A percentile compares a stretch with the other conserved stretches of the same genome.
phyloP scores from a whole-genome alignment of 2,888 invertebrate genomes.

The Heliothis peltigera region DNA sequence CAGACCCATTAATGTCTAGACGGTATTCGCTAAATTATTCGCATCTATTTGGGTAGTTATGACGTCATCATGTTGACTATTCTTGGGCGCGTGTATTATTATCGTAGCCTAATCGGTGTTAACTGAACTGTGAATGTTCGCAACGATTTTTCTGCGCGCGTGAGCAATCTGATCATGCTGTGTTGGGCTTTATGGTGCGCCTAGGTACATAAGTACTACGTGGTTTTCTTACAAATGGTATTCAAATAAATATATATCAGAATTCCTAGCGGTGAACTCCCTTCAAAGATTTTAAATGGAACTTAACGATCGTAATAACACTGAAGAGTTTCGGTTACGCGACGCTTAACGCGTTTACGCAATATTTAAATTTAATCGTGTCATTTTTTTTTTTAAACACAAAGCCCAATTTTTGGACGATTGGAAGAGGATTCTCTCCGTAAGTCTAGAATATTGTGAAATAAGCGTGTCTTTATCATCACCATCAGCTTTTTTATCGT shows the following conservation, averaged over 20 bases:
- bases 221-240: slow-evolving; percentile 54
- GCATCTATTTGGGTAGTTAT: slow-evolving; percentile 51
- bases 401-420: no score
- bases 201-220: slow-evolving; percentile 41
- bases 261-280: slow-evolving; percentile 21
- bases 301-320: slow-evolving; percentile 37
- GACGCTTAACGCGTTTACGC: neutral
- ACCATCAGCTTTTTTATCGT: no score
- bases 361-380: no score
- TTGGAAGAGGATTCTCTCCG: no score
- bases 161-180: slow-evolving; percentile 46
- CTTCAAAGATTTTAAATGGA: slow-evolving; percentile 50
- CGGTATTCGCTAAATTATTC: slow-evolving; percentile 62
- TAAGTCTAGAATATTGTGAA: no score
- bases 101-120: slow-evolving; percentile 37
- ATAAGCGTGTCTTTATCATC: no score
- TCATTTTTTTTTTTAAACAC: no score
- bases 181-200: slow-evolving; percentile 41
- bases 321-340: slow-evolving; percentile 22
- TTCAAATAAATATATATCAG: slow-evolving; percentile 41
- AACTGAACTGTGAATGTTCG: slow-evolving; percentile 41
- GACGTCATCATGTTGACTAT: slow-evolving; percentile 59
- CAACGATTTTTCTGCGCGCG: slow-evolving; percentile 36
- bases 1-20: slow-evolving; percentile 67
- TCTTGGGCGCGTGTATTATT: slow-evolving; percentile 42